Evolutionary conservation across 2,113 vertebrate species (phyloP), one percentile per base, ranked within the genome.

Genomic region (Anolis sagrei): DNA sequence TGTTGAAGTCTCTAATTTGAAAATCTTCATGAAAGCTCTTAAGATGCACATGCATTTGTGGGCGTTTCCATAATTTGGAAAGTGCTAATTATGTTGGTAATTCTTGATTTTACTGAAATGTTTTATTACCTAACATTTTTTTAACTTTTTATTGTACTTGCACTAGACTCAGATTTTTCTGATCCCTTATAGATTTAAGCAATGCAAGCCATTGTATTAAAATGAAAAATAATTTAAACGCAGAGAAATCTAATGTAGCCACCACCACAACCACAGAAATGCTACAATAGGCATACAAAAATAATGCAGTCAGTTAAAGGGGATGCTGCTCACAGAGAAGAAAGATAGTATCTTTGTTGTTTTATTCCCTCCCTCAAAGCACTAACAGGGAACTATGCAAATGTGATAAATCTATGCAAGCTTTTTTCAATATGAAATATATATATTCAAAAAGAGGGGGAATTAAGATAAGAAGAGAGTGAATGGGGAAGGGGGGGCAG

Each of bases 381-480:
- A 80, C 7, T 16, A 74, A 29, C 7, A 5, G 21, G 78, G 79
- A 78, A 76, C 85, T 68, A 51, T 82, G 66, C 70, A 66, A 87
- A 69, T 27, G 25, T 74, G 78, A 61, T 1, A 51, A 82, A 66
- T 13, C 72, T 81, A 84, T 75, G 62, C 3, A 69, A 3, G 2
- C 77, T 73, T 89, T 79, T 14, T 18, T 23, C 69, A 36, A 34
- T 5, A 85, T 73, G 68, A 83, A 70, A 64, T 61, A 74, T 89
- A 64, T 19, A 64, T 19, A 76, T 62, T 88, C 5, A 58, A 39
- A 84, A 72, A 90, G 34, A 85, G 79, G 87, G 62, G 76, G 73
- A 89, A 90, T 87, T 88, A 2, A 0, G 66, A 88, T 74, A 89
- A 88, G 90, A 80, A 86, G 90, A 29, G 0, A 66, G 11, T 68